Evolutionary conservation across 92 coral and sea anemone genomes (phyloP), one percentile per base, ranked within the genome.

Genomic region (Epizoanthus ramosus): DNA sequence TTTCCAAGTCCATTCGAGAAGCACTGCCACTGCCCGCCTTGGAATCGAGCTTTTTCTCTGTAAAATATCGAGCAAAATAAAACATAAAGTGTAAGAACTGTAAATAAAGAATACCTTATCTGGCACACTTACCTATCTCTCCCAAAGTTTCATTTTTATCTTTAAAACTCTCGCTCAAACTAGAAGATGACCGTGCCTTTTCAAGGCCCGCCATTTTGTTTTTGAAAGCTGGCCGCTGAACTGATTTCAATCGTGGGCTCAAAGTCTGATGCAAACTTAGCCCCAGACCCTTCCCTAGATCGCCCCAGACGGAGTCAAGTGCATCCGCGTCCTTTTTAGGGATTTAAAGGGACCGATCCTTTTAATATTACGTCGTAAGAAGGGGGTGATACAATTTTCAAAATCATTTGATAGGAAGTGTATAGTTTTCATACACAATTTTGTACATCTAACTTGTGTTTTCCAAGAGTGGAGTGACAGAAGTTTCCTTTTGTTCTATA

Each of bases 11-110:
- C 19, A 16, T 6, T 21, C 70, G n/a, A 61, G 71, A 59, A 3
- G 82, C 39, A 39, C 82, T 24, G 13, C 70, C 28, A 6, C 37
- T 25, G 15, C 57, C 80, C 35, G 67, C 56, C 71, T 76, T 76
- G 22, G 81, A 76, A 76, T 76, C 81, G 16, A 76, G 81, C 12
- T 76, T 76, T 61, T 76, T 76, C 81, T 76, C 81, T 76, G 47
- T 3, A 35, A 59, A 61, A 17, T 64, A 37, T 3, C 15, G 35
- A 33, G 21, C 7, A 57, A 8, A 6, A 21, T 18, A n/a, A n/a
- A 19, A 39, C 12, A 13, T 10, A 13, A 9, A 19, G 14, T 15
- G 15, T 47, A 47, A 47, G 54, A 9, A 8, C 2, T 47, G 54
- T 47, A 47, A 9, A 7, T 9, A 1, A 47, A 8, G 67, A 6